A percentile compares a stretch with the other conserved stretches of the same genome.
Conservation (phyloP, 1,140 invertebrate species). For the Pissodes strobi region DNA sequence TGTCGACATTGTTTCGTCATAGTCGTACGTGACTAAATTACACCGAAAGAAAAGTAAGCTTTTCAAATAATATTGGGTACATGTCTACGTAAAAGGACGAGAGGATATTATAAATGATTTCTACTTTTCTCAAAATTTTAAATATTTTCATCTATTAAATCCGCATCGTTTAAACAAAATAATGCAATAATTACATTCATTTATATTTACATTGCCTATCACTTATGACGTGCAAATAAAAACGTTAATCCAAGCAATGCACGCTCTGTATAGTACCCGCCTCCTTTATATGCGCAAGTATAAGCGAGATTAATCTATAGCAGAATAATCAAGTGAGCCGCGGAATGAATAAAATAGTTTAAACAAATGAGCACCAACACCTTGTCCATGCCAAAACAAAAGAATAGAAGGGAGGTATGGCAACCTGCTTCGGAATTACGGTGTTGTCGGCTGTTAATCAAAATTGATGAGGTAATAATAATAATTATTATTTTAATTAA, state of each 20-base stretch:
- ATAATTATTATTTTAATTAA: no score
- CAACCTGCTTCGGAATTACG: neutral
- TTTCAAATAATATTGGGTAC: no score
- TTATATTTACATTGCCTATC: neutral
- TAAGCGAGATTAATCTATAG: slow-evolving; percentile 12
- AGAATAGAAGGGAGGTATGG: neutral
- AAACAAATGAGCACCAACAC: slow-evolving; percentile 16
- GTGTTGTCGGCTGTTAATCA: no score
- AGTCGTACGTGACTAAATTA: no score
- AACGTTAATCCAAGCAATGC: neutral
- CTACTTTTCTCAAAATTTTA: no score
- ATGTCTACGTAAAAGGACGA: no score
- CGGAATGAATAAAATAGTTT: slow-evolving; percentile 18
- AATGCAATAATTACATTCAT: neutral
- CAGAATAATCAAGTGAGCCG: slow-evolving; percentile 10
- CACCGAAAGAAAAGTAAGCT: no score
- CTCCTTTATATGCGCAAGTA: slow-evolving; percentile 11
- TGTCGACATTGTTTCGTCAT: no score
- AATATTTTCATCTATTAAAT: no score
- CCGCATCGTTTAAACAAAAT: no score
- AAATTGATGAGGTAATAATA: no score
- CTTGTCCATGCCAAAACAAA: slow-evolving; percentile 11
- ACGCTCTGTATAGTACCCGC: neutral
- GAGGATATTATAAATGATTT: no score
- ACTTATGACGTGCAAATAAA: neutral